These are phyloP conservation scores for Stegodyphus dumicola DNA, from an alignment of 1,140 invertebrate species.

Conservation along the genomic window DNA sequence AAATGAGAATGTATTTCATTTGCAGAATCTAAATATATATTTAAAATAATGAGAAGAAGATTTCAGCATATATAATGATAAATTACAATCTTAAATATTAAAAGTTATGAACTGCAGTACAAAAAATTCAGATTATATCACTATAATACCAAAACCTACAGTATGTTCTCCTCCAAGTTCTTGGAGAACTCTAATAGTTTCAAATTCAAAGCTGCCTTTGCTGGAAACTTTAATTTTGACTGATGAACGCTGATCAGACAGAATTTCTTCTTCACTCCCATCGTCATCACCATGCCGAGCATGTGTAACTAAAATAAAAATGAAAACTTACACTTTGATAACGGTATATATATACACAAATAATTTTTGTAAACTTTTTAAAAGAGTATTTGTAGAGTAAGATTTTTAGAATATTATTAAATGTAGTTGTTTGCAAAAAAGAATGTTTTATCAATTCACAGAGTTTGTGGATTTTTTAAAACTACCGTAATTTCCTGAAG, in stretches of 20 bases:
- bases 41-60: too few species aligned
- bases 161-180: slow-evolving; percentile 86
- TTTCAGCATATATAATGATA: too few species aligned
- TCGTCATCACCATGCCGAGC: slow-evolving; percentile 87
- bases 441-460: too few species aligned
- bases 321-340: not conserved
- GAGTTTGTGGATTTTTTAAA: too few species aligned
- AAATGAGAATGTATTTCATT: slow-evolving; percentile 12
- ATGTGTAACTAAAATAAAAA: slow-evolving; percentile 73
- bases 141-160: slow-evolving; percentile 64
- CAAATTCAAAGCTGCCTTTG: slow-evolving; percentile 96
- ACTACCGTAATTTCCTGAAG: too few species aligned
- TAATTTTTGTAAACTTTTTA: too few species aligned
- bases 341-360: too few species aligned
- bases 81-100: not conserved
- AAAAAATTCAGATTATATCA: not conserved
- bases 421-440: too few species aligned
- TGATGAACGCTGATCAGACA: slow-evolving; percentile 71
- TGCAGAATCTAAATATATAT: too few species aligned
- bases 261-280: slow-evolving; percentile 83
- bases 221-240: slow-evolving; percentile 86
- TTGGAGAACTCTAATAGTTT: slow-evolving; percentile 80
- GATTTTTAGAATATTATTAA: too few species aligned
- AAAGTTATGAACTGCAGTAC: not conserved
- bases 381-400: too few species aligned